A percentile compares a stretch with the other conserved stretches of the same genome.
Conservation (phyloP, 2,888 invertebrate species). For the Pelosia muscerda region DNA sequence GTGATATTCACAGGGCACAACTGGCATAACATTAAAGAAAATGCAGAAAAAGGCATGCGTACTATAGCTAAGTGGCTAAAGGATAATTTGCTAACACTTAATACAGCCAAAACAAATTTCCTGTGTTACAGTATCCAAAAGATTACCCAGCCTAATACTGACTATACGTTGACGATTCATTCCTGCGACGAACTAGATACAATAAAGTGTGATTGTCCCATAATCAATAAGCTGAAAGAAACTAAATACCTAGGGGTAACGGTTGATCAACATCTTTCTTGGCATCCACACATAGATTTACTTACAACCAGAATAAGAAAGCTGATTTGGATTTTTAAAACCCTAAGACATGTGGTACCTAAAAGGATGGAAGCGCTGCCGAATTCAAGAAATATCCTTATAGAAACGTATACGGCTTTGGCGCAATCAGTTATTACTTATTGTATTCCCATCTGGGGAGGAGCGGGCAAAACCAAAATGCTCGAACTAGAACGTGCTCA, state of each 20-base stretch:
- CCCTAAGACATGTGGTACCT: neutral
- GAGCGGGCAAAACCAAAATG: too few relatives aligned
- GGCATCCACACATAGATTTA: neutral
- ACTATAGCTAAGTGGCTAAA: neutral
- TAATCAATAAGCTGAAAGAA: neutral
- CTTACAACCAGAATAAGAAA: neutral
- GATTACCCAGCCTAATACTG: neutral
- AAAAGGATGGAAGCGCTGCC: neutral
- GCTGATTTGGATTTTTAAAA: neutral
- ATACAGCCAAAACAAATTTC: neutral
- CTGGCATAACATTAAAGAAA: neutral
- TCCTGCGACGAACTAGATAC: neutral
- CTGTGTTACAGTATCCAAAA: neutral
- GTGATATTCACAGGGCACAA: constrained; percentile 7
- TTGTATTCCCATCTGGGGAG: too few relatives aligned
- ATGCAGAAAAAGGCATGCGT: neutral
- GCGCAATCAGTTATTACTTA: neutral
- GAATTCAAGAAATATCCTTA: neutral
- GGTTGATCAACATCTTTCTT: neutral
- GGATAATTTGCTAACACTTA: neutral
- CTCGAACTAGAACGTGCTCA: constrained; percentile 3
- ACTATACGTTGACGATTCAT: neutral
- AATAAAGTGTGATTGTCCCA: neutral
- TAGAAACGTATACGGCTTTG: neutral
- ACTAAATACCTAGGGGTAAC: neutral